These are phyloP conservation scores for Malurus leucopterus DNA, from an alignment of 2,797 vertebrate genomes.

Conservation along the genomic window DNA sequence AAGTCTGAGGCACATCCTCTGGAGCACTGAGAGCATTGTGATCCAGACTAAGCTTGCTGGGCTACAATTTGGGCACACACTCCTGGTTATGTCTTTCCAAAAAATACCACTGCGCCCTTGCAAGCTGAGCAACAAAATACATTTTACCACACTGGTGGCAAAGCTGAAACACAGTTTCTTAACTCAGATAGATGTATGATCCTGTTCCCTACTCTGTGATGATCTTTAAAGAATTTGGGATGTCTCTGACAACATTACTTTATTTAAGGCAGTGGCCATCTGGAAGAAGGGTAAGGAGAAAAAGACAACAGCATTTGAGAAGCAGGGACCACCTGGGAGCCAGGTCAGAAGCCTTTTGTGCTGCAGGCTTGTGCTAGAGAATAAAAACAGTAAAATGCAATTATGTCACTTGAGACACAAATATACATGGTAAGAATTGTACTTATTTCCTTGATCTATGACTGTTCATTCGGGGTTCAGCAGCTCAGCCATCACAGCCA, in stretches of 20 bases:
- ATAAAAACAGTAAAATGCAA: background rate
- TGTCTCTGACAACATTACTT: background rate
- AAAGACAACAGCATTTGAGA: background rate
- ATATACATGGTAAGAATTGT: background rate
- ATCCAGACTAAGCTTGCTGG: background rate
- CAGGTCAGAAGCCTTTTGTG: background rate
- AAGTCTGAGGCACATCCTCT: background rate
- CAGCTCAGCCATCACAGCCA: background rate
- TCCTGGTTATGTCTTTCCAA: background rate
- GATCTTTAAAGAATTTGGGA: background rate
- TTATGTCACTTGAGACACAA: background rate
- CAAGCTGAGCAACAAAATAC: background rate
- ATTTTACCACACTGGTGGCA: background rate
- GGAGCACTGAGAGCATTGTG: background rate
- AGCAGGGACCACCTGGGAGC: background rate
- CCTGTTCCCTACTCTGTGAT: background rate
- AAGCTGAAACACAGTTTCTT: background rate
- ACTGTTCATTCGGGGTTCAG: background rate
- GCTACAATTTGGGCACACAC: background rate
- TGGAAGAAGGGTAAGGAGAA: background rate
- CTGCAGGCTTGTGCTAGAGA: background rate
- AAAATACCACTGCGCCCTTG: background rate
- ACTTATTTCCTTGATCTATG: background rate
- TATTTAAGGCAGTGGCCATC: background rate
- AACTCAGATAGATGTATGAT: accelerated